A percentile compares a stretch with the other conserved stretches of the same genome.
Evolutionary conservation across 2,113 vertebrate species (phyloP).

Genomic region (Nematolebias whitei): DNA sequence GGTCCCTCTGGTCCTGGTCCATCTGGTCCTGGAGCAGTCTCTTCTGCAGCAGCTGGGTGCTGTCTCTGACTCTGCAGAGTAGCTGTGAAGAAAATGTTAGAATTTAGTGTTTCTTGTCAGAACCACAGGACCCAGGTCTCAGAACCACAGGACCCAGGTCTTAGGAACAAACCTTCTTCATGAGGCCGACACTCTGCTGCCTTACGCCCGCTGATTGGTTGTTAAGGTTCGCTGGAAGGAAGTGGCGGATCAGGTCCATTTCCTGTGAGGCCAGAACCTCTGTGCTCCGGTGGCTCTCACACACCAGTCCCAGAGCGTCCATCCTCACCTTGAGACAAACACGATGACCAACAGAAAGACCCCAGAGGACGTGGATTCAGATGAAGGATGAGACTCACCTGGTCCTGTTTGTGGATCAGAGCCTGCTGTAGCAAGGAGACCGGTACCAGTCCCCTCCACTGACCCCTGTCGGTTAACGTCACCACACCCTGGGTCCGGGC

Average conservation of each 20-base stretch:
- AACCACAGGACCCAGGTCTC: not conserved
- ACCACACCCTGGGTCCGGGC: conserved; percentile 89
- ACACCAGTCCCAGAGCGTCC: conserved; percentile 93
- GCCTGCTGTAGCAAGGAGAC: conserved; percentile 84
- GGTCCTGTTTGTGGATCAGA: conserved; percentile 90
- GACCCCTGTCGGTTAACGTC: conserved; percentile 71
- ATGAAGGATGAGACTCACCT: conserved; percentile 79
- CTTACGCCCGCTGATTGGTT: conserved; percentile 88
- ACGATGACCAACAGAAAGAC: not conserved
- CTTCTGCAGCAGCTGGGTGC: conserved; percentile 87
- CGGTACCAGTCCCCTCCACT: conserved; percentile 85
- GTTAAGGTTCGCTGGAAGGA: conserved; percentile 88
- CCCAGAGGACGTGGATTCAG: not conserved
- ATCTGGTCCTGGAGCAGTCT: conserved; percentile 74
- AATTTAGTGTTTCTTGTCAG: not conserved
- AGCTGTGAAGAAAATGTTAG: conserved; percentile 74
- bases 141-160: not conserved
- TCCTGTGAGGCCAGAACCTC: conserved; percentile 86
- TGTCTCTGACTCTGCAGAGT: conserved; percentile 90
- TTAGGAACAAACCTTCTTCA: conserved; percentile 99
- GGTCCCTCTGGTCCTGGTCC: conserved; percentile 56
- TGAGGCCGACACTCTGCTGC: conserved; percentile 88
- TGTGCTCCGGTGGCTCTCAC: conserved; percentile 92
- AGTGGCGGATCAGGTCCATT: conserved; percentile 87
- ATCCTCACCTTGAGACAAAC: conserved; percentile 84